Evolutionary conservation across 2,797 vertebrate species (phyloP), one percentile per base, ranked within the genome.

Genomic region (Odontamblyopus lacepedii): DNA sequence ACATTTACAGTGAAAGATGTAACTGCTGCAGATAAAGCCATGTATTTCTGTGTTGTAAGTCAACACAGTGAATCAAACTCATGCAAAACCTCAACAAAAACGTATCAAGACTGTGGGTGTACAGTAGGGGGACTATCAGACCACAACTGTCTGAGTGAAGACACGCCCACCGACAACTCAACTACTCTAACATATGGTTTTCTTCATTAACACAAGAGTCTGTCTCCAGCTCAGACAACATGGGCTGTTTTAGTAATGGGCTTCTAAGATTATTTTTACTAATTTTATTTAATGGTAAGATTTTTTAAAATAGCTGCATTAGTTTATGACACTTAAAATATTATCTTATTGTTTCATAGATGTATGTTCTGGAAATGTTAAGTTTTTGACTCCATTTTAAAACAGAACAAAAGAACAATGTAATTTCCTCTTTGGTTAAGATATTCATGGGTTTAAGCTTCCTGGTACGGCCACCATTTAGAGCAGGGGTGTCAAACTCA

Each of bases 81-180:
- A 62, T 62, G 60, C 27, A 26, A n/a, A 7, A n/a, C 30, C 50
- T 70, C 29, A 35, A 70, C 69, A 76, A 76, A 71, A 67, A 67
- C 74, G 7, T 51, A 32, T 0, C 19, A 15, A 35, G 30, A 23
- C 16, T 6, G 2, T 41, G n/a, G 23, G 7, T 64, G 59, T 16
- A 56, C n/a, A 41, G 67, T 19, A 70, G 76, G 27, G 67, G 67
- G 56, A 50, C 53, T 56, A 56, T 56, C 9, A n/a, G 23, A 56
- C 53, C n/a, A 56, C 53, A 56, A 56, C 51, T 56, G 53, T 56
- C 7, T 56, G 23, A 56, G 12, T 56, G 23, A 56, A 56, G 53
- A 63, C 62, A 38, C 30, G 23, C 32, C 32, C 62, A 63, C 35
- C 32, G 11, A 23, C n/a, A 23, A n/a, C 13, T 11, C 35, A 63